Evolutionary conservation across 2,797 vertebrate species (phyloP).

Genomic region (Okamejei kenojei): DNA sequence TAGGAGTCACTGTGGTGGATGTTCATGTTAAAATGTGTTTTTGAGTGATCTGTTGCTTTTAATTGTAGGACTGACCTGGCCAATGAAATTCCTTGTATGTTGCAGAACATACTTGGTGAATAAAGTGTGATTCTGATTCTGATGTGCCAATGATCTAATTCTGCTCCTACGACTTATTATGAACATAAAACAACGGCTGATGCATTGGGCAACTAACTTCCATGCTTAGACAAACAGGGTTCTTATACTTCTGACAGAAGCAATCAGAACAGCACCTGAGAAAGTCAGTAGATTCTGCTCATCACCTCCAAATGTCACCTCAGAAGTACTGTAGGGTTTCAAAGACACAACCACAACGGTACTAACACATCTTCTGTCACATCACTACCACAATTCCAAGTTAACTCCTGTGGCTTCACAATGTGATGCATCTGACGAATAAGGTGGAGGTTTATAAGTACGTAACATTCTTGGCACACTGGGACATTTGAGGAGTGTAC

Average conservation of each 20-base stretch:
- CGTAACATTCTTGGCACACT: not conserved
- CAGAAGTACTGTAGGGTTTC: not conserved
- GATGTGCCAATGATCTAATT: too few relatives aligned
- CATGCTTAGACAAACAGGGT: not conserved
- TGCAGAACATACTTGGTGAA: too few relatives aligned
- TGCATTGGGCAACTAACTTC: not conserved
- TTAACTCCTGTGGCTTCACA: constrained; percentile 1
- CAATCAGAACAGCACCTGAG: not conserved
- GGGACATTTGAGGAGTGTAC: not conserved
- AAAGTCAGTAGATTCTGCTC: not conserved
- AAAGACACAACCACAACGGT: not conserved
- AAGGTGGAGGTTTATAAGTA: not conserved
- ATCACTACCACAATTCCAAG: not conserved
- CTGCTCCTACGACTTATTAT: too few relatives aligned
- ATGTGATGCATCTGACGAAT: not conserved
- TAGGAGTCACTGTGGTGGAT: too few relatives aligned
- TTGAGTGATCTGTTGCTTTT: too few relatives aligned
- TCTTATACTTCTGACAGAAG: not conserved
- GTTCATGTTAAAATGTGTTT: too few relatives aligned
- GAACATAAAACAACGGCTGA: not conserved
- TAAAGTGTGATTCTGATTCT: too few relatives aligned
- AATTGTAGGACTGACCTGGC: too few relatives aligned
- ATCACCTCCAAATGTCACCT: too few relatives aligned
- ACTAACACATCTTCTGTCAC: constrained; percentile 12
- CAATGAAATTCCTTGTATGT: too few relatives aligned